Evolutionary conservation across 2,888 invertebrate genomes (phyloP).

Genomic region (Hyles lineata): DNA sequence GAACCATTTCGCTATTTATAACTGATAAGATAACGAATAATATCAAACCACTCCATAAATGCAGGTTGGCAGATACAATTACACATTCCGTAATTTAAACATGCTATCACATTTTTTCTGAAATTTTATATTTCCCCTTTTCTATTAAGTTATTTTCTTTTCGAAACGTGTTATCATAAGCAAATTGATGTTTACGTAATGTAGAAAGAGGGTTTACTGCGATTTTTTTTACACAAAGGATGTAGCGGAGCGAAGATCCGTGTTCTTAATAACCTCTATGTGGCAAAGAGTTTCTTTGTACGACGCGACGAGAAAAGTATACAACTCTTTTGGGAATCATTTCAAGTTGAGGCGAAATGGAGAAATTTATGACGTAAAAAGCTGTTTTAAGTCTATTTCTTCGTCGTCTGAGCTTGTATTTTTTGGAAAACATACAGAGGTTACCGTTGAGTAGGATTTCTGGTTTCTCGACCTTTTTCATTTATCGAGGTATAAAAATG

Average conservation of each 20-base stretch:
- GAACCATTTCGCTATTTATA: no score
- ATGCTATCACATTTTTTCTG: not conserved
- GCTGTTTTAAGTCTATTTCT: not conserved
- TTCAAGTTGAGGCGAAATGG: conserved; percentile 41
- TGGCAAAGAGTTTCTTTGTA: conserved; percentile 44
- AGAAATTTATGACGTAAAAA: conserved; percentile 17
- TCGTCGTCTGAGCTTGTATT: not conserved
- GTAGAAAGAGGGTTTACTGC: conserved; percentile 27
- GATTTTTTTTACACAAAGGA: conserved; percentile 39
- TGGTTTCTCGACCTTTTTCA: no score
- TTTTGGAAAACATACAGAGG: no score
- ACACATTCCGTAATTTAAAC: not conserved
- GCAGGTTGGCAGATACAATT: no score
- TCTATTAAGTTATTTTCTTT: conserved; percentile 33
- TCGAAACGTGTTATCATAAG: conserved; percentile 46
- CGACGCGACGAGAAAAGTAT: conserved; percentile 40
- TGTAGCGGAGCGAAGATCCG: conserved; percentile 49
- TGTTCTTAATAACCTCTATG: conserved; percentile 48
- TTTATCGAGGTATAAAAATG: no score
- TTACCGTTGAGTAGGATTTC: no score
- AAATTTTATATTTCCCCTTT: conserved; percentile 6
- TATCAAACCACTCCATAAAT: not conserved
- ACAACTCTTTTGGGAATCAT: conserved; percentile 52
- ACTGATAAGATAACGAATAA: not conserved
- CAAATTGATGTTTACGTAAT: conserved; percentile 42